These are phyloP conservation scores for Rhyzopertha dominica DNA, from an alignment of 1,140 invertebrate species.

Conservation along the genomic window DNA sequence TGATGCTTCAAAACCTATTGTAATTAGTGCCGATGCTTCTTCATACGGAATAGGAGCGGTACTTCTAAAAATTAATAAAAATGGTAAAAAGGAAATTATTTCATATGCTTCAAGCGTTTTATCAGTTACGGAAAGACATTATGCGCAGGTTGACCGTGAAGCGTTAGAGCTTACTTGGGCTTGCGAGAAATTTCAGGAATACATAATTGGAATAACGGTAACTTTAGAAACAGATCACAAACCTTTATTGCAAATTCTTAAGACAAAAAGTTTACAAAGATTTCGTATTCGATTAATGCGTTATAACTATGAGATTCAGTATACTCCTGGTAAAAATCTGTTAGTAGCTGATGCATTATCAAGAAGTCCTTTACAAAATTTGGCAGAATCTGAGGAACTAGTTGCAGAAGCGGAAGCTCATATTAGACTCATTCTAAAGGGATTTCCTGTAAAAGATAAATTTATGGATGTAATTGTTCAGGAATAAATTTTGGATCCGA, in stretches of 20 bases:
- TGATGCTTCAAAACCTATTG: slow-evolving; percentile 12
- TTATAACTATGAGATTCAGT: slow-evolving; percentile 36
- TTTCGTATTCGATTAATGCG: slow-evolving; percentile 40
- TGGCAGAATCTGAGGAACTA: slow-evolving; percentile 13
- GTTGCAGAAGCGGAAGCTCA: neutral
- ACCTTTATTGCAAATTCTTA: slow-evolving; percentile 27
- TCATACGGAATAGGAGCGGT: slow-evolving; percentile 13
- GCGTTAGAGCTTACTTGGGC: slow-evolving; percentile 38
- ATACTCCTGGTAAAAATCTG: slow-evolving; percentile 36
- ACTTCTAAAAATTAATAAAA: neutral
- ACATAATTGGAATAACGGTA: slow-evolving; percentile 24
- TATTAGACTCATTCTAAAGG: slow-evolving; percentile 2
- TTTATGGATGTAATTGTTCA: slow-evolving; percentile 19
- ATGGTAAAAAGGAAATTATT: slow-evolving; percentile 39
- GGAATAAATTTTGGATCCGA: slow-evolving; percentile 21
- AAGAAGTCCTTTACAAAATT: slow-evolving; percentile 17
- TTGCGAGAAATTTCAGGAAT: slow-evolving; percentile 40
- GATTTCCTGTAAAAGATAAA: slow-evolving; percentile 12
- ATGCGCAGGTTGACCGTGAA: slow-evolving; percentile 47
- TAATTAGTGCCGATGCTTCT: slow-evolving; percentile 15
- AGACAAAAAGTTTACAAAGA: slow-evolving; percentile 41
- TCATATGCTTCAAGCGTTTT: slow-evolving; percentile 42
- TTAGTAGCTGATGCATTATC: slow-evolving; percentile 39
- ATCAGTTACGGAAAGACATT: slow-evolving; percentile 37
- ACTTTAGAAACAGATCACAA: slow-evolving; percentile 40